Conservation (phyloP, 2,888 invertebrate genomes). For the Embidobia sp. region DNA sequence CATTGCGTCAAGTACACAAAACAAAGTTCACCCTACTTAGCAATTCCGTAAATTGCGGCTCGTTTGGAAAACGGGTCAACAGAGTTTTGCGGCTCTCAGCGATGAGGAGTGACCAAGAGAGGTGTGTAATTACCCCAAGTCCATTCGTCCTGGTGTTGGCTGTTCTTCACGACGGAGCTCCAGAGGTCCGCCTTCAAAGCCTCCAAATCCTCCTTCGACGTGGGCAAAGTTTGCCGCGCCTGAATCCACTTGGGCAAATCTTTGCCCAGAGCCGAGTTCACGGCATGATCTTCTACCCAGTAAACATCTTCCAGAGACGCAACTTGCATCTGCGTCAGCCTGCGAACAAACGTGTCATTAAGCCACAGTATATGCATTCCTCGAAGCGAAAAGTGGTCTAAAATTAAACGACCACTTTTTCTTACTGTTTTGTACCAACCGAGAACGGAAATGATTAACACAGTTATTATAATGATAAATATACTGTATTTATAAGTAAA, state of each 20-base stretch:
- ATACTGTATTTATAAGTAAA: too few relatives aligned
- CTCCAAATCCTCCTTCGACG: constrained; percentile 90
- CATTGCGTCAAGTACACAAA: constrained; percentile 1
- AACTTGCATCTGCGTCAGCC: constrained; percentile 90
- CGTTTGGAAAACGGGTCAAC: constrained; percentile 35
- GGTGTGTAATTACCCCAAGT: constrained; percentile 86
- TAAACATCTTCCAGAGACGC: constrained; percentile 94
- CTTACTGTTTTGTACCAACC: background rate
- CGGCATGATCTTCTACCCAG: constrained; percentile 92
- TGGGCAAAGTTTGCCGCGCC: constrained; percentile 91
- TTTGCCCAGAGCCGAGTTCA: constrained; percentile 89
- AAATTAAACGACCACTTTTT: too few relatives aligned
- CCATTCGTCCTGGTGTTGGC: constrained; percentile 94
- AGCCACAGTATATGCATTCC: constrained; percentile 9
- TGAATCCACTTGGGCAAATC: constrained; percentile 91
- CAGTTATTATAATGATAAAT: too few relatives aligned
- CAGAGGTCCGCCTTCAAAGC: constrained; percentile 91
- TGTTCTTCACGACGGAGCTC: constrained; percentile 92
- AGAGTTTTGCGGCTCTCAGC: constrained; percentile 4
- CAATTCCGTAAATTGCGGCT: constrained; percentile 14
- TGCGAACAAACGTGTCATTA: constrained; percentile 72
- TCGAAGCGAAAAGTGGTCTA: too few relatives aligned
- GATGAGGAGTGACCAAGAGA: background rate
- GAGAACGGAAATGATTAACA: too few relatives aligned
- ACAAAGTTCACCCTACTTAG: constrained; percentile 10